Conservation (phyloP, 2,113 vertebrate species). For the Pituophis catenifer region DNA sequence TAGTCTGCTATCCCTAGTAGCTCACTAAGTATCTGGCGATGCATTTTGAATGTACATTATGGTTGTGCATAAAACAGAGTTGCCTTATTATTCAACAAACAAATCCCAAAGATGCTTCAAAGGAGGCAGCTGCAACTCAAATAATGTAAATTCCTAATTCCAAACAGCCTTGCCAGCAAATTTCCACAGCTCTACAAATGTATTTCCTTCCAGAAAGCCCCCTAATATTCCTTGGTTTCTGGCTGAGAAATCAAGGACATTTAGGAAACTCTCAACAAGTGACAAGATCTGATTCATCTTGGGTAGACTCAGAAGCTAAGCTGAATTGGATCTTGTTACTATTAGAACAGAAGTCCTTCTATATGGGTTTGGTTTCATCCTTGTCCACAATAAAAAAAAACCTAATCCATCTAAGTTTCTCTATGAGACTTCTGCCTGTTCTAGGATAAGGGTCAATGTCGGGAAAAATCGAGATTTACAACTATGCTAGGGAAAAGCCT, state of each 20-base stretch:
- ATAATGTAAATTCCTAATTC: background rate
- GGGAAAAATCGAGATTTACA: background rate
- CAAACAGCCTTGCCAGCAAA: constrained; percentile 1
- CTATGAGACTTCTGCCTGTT: background rate
- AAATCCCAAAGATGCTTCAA: background rate
- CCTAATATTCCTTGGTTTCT: constrained; percentile 23
- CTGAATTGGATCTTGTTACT: background rate
- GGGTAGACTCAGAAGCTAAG: background rate
- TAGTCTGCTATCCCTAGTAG: constrained; percentile 21
- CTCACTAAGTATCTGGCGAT: constrained; percentile 35
- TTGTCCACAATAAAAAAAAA: background rate
- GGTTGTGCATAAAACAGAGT: constrained; percentile 24
- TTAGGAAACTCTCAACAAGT: background rate
- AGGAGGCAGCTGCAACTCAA: background rate
- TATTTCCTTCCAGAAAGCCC: constrained; percentile 12
- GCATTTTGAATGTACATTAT: constrained; percentile 14
- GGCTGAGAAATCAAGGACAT: background rate
- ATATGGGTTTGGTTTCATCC: background rate
- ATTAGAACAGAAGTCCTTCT: background rate
- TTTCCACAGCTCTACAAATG: constrained; percentile 7
- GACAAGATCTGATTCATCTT: background rate
- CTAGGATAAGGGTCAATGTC: background rate
- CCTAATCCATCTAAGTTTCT: background rate
- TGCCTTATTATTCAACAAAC: constrained; percentile 12
- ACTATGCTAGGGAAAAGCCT: background rate